A percentile compares a stretch with the other conserved stretches of the same genome.
Conservation (phyloP, 1,140 invertebrate species). For the Tetramorium parvispinum region DNA sequence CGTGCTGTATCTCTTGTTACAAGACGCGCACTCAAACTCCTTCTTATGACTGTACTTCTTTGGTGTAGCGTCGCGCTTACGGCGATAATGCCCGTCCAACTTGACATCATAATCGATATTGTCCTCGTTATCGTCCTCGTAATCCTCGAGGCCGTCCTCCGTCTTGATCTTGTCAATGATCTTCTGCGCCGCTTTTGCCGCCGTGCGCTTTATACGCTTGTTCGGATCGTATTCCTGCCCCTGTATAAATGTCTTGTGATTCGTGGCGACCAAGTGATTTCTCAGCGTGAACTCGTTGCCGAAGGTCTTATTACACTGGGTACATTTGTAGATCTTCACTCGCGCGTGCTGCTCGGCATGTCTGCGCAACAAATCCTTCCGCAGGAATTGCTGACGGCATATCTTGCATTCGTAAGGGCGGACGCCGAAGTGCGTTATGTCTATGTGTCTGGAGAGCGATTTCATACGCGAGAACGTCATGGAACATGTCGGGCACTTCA, state of each 20-base stretch:
- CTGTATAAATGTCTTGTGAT: constrained; percentile 81
- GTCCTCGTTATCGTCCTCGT: constrained; percentile 73
- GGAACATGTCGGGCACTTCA: constrained; percentile 78
- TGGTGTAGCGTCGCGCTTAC: constrained; percentile 51
- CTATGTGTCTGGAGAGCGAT: constrained; percentile 74
- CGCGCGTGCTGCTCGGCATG: constrained; percentile 79
- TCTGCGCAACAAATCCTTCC: constrained; percentile 77
- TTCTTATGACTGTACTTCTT: constrained; percentile 74
- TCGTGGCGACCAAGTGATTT: constrained; percentile 83
- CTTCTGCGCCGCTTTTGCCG: constrained; percentile 83
- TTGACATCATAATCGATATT: constrained; percentile 67
- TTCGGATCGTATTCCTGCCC: constrained; percentile 84
- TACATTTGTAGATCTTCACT: constrained; percentile 80
- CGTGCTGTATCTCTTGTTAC: constrained; percentile 81
- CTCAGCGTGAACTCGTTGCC: constrained; percentile 82
- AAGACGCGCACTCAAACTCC: constrained; percentile 79
- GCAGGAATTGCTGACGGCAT: constrained; percentile 77
- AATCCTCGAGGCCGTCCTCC: constrained; percentile 79
- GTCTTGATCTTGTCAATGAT: constrained; percentile 84
- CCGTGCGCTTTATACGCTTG: constrained; percentile 82
- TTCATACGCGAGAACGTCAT: constrained; percentile 75
- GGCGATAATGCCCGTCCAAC: constrained; percentile 9
- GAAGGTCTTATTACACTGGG: constrained; percentile 82
- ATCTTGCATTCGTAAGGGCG: constrained; percentile 79
- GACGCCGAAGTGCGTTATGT: constrained; percentile 69